phyloP scores from a whole-genome alignment of 2,888 invertebrate genomes.

The Girardia tigrina region DNA sequence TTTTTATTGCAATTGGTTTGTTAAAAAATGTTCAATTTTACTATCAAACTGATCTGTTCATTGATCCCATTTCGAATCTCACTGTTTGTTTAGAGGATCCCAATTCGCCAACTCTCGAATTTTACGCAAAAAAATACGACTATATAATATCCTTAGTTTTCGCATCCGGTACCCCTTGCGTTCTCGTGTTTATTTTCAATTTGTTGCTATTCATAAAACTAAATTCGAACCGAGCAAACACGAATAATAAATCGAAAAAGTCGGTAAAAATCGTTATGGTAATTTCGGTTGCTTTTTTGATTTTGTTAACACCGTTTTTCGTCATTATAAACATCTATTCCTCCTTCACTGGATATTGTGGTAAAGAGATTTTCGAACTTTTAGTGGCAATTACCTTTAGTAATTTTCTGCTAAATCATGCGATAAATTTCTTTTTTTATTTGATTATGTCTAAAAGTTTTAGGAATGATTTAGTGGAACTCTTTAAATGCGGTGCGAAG shows the following conservation, averaged over 20 bases:
- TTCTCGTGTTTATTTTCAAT: not conserved
- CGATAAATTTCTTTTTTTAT: not conserved
- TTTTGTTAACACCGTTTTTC: not conserved
- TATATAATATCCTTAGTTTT: not conserved
- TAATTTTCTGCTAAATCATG: not conserved
- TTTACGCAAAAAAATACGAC: not conserved
- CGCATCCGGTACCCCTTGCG: not conserved
- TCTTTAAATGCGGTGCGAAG: not conserved
- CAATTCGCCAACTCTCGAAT: not conserved
- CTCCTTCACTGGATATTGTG: not conserved
- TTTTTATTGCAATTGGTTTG: not conserved
- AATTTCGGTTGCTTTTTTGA: not conserved
- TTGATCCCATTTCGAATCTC: not conserved
- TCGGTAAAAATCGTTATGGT: not conserved
- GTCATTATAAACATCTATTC: not conserved
- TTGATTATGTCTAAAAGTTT: not conserved
- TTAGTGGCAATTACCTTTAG: not conserved
- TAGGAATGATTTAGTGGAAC: not conserved
- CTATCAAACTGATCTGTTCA: not conserved
- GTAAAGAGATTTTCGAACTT: not conserved
- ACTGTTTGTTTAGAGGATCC: not conserved
- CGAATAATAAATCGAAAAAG: not conserved
- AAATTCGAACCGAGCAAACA: not conserved
- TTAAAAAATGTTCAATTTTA: slow-evolving; percentile 15
- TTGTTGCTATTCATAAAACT: not conserved